A percentile compares a stretch with the other conserved stretches of the same genome.
phyloP scores from a whole-genome alignment of 2,797 vertebrate genomes.

The Cynopterus sphinx region DNA sequence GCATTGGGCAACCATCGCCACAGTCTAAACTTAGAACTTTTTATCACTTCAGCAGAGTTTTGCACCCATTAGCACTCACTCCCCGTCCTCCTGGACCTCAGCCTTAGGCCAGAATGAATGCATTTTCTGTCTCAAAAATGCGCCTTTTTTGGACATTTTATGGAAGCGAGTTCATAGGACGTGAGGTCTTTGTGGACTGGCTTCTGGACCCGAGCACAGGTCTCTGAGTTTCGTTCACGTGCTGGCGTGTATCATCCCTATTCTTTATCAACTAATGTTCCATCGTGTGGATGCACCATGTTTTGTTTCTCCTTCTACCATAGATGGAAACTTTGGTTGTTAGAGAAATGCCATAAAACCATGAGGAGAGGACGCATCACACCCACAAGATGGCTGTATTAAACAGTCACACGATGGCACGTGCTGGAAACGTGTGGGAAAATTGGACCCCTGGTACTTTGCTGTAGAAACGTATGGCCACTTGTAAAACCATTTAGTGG shows the following conservation, averaged over 20 bases:
- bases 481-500: neutral
- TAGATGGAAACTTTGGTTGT: neutral
- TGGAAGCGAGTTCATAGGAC: neutral
- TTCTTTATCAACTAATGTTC: neutral
- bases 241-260: neutral
- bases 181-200: neutral
- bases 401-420: neutral
- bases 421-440: neutral
- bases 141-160: neutral
- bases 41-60: neutral
- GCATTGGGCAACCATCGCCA: neutral
- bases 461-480: neutral
- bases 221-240: neutral
- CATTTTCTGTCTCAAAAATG: neutral
- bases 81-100: neutral
- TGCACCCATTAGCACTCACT: neutral
- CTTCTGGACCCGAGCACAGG: neutral
- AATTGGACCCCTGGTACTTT: neutral
- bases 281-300: neutral
- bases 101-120: neutral
- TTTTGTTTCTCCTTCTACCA: neutral
- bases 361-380: neutral
- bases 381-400: neutral
- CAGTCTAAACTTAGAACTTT: neutral
- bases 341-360: neutral